Conservation (phyloP, 2,888 invertebrate species). For the Rosalia funebris region DNA sequence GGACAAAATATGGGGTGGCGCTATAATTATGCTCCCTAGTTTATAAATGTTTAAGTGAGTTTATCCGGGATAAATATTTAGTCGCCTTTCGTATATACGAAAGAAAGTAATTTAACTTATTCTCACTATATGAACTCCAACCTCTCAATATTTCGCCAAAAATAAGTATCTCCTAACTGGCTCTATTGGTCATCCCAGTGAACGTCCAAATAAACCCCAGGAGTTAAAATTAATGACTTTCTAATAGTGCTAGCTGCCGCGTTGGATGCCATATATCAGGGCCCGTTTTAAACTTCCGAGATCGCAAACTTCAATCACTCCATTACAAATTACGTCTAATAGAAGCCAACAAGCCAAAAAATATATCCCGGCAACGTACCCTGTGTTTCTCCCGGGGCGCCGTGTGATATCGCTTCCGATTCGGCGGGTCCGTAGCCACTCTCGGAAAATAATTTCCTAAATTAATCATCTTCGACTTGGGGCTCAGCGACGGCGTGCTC, state of each 20-base stretch:
- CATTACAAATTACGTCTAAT: not conserved
- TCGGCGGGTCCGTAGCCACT: constrained; percentile 62
- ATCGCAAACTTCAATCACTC: not conserved
- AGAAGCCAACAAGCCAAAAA: constrained; percentile 9
- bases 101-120: too few relatives aligned
- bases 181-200: not conserved
- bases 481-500: constrained; percentile 59
- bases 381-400: constrained; percentile 71
- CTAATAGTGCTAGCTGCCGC: not conserved
- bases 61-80: too few relatives aligned
- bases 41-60: too few relatives aligned
- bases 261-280: not conserved
- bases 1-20: too few relatives aligned
- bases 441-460: constrained; percentile 62
- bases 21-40: too few relatives aligned
- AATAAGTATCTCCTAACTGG: not conserved
- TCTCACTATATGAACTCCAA: too few relatives aligned
- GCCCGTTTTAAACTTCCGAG: not conserved
- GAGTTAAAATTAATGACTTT: not conserved
- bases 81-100: too few relatives aligned
- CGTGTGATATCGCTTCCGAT: constrained; percentile 69
- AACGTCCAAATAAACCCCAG: not conserved
- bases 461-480: constrained; percentile 62
- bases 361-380: constrained; percentile 57
- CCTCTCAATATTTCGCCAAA: not conserved